These are phyloP conservation scores for Scomber japonicus DNA, from an alignment of 2,113 vertebrate genomes.

Conservation along the genomic window DNA sequence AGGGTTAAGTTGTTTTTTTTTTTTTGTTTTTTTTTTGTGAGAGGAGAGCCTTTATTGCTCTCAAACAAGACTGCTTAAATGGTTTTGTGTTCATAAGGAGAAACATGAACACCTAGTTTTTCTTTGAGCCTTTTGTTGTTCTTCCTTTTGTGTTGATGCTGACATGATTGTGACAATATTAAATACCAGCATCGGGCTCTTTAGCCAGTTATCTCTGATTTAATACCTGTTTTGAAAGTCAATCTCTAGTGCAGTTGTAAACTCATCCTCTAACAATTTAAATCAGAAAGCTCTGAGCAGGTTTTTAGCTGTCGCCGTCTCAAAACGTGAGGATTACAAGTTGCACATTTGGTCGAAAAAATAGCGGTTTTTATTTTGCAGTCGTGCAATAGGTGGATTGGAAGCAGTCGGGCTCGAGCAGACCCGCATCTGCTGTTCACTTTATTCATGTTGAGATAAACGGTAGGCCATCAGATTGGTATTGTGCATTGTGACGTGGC, in stretches of 20 bases:
- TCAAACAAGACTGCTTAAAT: conserved; percentile 42
- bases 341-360: conserved; percentile 21
- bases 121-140: conserved; percentile 41
- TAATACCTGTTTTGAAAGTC: conserved; percentile 51
- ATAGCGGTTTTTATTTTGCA: conserved; percentile 38
- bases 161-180: conserved; percentile 54
- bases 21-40: conserved; percentile 9
- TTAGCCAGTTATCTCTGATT: conserved; percentile 55
- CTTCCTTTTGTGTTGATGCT: conserved; percentile 55
- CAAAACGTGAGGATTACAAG: conserved; percentile 25
- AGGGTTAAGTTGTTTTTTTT: conserved; percentile 28
- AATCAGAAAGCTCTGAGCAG: conserved; percentile 55
- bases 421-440: conserved; percentile 27
- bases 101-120: conserved; percentile 43
- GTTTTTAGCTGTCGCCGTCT: conserved; percentile 48
- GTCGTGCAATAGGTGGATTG: conserved; percentile 45
- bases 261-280: conserved; percentile 44
- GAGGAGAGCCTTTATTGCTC: conserved; percentile 30
- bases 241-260: conserved; percentile 55
- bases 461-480: conserved; percentile 32
- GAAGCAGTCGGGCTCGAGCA: conserved; percentile 9
- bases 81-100: conserved; percentile 51
- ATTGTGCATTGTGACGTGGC: conserved; percentile 24
- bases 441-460: conserved; percentile 40
- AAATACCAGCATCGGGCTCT: conserved; percentile 60